These are phyloP conservation scores for Folsomia candida DNA, from an alignment of 2,888 invertebrate genomes.

Conservation along the genomic window DNA sequence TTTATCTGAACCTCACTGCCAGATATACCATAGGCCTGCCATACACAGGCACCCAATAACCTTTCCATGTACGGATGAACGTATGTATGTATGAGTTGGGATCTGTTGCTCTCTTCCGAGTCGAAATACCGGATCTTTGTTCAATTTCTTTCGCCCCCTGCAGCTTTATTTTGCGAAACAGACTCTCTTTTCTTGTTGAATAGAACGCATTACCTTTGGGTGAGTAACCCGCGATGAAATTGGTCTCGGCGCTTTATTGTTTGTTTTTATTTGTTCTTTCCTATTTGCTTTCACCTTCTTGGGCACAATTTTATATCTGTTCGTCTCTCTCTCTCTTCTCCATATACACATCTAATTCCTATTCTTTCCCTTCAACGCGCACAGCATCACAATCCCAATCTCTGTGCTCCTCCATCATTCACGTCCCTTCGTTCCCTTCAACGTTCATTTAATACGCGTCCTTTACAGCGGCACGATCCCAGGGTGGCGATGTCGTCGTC, in stretches of 20 bases:
- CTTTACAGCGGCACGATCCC: too few species aligned
- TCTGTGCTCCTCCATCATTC: too few species aligned
- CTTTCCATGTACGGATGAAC: too few species aligned
- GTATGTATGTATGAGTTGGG: too few species aligned
- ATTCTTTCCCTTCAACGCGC: background rate
- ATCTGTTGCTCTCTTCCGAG: background rate
- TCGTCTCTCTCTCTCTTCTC: background rate
- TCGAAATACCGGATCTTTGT: background rate
- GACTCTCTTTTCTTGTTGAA: background rate
- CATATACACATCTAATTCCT: background rate
- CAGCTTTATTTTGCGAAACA: slow-evolving; percentile 6
- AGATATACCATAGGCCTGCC: too few species aligned
- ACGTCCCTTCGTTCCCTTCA: too few species aligned
- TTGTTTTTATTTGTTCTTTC: slow-evolving; percentile 1
- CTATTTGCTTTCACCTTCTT: background rate
- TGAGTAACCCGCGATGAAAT: slow-evolving; percentile 1
- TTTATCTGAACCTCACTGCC: background rate
- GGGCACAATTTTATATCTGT: background rate
- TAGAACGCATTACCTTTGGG: background rate
- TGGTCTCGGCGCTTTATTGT: background rate
- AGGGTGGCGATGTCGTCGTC: too few species aligned
- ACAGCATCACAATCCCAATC: background rate
- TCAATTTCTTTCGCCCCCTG: slow-evolving; percentile 8
- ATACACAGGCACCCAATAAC: too few species aligned
- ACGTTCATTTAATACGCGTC: too few species aligned